Evolutionary conservation across 1,140 invertebrate genomes (phyloP).

Genomic region (Anoplophora glabripennis): DNA sequence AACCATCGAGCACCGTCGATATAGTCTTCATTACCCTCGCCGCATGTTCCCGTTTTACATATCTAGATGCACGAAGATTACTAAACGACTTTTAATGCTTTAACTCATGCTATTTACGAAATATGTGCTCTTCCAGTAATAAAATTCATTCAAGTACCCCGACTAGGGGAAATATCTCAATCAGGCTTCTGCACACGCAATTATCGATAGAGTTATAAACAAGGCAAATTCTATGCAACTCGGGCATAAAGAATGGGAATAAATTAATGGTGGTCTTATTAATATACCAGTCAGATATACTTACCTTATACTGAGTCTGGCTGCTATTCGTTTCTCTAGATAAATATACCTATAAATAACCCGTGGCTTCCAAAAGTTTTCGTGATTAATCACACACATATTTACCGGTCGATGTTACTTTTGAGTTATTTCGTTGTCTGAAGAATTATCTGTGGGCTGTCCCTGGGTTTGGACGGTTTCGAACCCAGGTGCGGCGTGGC

Average conservation of each 20-base stretch:
- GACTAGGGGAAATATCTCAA: slow-evolving; percentile 22
- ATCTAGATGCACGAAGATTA: slow-evolving; percentile 42
- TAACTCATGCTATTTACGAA: slow-evolving; percentile 42
- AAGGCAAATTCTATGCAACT: slow-evolving; percentile 28
- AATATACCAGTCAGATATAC: slow-evolving; percentile 27
- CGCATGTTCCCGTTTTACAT: slow-evolving; percentile 44
- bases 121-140: slow-evolving; percentile 27
- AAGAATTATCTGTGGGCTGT: slow-evolving; percentile 27
- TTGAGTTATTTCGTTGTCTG: slow-evolving; percentile 28
- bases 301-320: not conserved
- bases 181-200: slow-evolving; percentile 19
- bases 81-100: slow-evolving; percentile 42
- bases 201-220: slow-evolving; percentile 35
- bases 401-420: slow-evolving; percentile 3
- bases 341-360: slow-evolving; percentile 36
- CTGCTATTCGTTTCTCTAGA: slow-evolving; percentile 33
- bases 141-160: slow-evolving; percentile 13
- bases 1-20: slow-evolving; percentile 31
- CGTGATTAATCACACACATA: slow-evolving; percentile 34
- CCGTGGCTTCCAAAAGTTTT: slow-evolving; percentile 28
- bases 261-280: slow-evolving; percentile 36
- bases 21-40: slow-evolving; percentile 48
- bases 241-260: slow-evolving; percentile 22
- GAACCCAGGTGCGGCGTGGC: no score
- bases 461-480: not conserved